phyloP scores from a whole-genome alignment of 2,888 invertebrate genomes.

The Harpalus rufipes region DNA sequence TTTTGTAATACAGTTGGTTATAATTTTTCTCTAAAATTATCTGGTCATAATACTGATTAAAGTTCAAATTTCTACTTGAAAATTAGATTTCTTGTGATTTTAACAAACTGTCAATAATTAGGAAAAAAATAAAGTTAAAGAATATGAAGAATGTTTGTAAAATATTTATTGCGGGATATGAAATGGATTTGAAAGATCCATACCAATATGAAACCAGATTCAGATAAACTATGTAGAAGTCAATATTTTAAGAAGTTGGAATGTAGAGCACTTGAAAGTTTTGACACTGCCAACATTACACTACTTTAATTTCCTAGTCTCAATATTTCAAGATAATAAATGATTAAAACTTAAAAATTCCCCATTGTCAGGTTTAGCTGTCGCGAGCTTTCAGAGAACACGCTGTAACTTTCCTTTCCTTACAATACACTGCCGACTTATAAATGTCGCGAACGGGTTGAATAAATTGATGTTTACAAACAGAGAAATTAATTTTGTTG shows the following conservation, averaged over 20 bases:
- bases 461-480: constrained; percentile 77
- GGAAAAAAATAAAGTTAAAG: no score
- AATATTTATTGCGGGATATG: neutral
- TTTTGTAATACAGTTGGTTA: no score
- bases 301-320: constrained; percentile 49
- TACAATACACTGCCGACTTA: constrained; percentile 77
- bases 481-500: constrained; percentile 76
- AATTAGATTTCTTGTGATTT: no score
- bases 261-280: constrained; percentile 42
- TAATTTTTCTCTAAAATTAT: no score
- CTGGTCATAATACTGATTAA: no score
- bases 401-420: constrained; percentile 69
- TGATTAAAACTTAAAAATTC: constrained; percentile 52
- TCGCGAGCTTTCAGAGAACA: constrained; percentile 38
- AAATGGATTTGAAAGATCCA: neutral
- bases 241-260: constrained; percentile 46
- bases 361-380: constrained; percentile 36
- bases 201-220: neutral
- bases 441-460: constrained; percentile 77
- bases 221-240: constrained; percentile 22
- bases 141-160: no score
- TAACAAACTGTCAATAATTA: no score
- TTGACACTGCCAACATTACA: constrained; percentile 32
- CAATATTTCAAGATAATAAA: constrained; percentile 49
- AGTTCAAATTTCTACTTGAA: no score